Evolutionary conservation across 2,797 vertebrate species (phyloP).

Genomic region (Eutrigla gurnardus): DNA sequence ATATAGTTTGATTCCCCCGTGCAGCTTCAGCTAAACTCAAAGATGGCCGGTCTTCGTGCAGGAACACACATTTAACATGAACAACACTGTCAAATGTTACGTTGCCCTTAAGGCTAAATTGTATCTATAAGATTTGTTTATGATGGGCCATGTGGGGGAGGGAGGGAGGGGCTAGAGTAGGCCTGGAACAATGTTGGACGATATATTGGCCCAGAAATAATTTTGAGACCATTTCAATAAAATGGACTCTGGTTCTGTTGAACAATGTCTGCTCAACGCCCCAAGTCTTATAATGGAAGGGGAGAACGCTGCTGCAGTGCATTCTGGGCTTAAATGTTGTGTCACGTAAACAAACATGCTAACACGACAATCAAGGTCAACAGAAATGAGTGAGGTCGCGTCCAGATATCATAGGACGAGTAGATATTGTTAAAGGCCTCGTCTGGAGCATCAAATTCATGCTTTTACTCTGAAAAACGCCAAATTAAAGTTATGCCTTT

Average conservation of each 20-base stretch:
- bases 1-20: conserved; percentile 17
- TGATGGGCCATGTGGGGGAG: background rate
- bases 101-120: background rate
- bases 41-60: background rate
- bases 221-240: too few species aligned
- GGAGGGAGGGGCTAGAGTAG: too few species aligned
- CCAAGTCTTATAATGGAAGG: background rate
- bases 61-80: background rate
- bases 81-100: background rate
- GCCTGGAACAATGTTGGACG: too few species aligned
- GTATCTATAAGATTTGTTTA: background rate
- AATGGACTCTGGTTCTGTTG: background rate
- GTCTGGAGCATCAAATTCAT: background rate
- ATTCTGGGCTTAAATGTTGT: background rate
- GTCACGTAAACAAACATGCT: background rate
- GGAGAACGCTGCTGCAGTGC: background rate
- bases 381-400: background rate
- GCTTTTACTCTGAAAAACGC: background rate
- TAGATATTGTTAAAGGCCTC: background rate
- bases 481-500: background rate
- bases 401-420: background rate
- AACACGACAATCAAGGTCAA: background rate
- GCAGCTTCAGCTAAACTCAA: conserved; percentile 15
- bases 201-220: too few species aligned
- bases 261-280: background rate